Evolutionary conservation across 2,797 vertebrate species (phyloP), one percentile per base, ranked within the genome.

Genomic region (Anabacerthia variegaticeps): DNA sequence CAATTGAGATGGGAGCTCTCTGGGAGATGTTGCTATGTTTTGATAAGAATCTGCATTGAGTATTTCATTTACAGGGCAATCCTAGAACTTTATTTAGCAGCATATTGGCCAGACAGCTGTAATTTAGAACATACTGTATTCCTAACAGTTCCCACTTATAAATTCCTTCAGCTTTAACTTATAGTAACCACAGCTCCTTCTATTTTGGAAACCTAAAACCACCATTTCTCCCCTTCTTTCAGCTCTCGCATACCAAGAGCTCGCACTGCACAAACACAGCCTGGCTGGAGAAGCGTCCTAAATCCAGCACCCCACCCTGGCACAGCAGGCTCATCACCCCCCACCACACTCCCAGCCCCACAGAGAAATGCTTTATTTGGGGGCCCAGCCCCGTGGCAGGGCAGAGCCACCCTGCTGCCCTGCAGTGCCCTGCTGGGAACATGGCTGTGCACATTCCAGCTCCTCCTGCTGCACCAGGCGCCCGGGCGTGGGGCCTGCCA

Each of bases 61-160:
- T 85, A 72, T 91, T 91, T 88, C 71, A 95, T 88, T 90, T 92
- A 79, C 61, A 88, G 86, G 93, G 93, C 89, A 95, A 93, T 96
- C 92, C 92, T 79, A 80, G 78, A 66, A 59, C 90, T 92, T 96
- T 89, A 88, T 96, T 95, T 95, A 96, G 93, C 78, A 89, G 85
- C 86, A 88, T 83, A 89, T 83, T 93, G 91, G 93, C 90, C 92
- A 93, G 96, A 89, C 89, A 96, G 94, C 94, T 88, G 88, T 74
- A 86, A 95, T 90, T 95, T 93, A 89, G 93, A 95, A 93, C 89
- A 90, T 52, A 68, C 88, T 96, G 91, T 74, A 92, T 87, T 88
- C 89, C 89, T 91, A 82, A 89, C 83, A 85, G 88, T n/a, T 93
- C 94, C 78, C 89, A 93, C 71, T 93, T 96, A 95, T 69, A 95